Conservation (phyloP, 2,888 invertebrate species). For the Thyatira batis region DNA sequence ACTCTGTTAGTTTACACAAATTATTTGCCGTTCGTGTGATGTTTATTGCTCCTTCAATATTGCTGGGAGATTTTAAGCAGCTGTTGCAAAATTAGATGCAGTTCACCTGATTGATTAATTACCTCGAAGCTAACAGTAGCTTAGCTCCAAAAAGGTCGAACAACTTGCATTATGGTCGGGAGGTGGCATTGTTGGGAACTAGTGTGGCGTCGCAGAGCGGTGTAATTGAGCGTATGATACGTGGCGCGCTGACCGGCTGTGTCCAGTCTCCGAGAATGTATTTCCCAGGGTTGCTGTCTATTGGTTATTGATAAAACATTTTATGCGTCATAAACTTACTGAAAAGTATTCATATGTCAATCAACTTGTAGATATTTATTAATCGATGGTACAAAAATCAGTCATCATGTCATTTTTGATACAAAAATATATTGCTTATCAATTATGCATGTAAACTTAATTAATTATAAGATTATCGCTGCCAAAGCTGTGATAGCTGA, state of each 20-base stretch:
- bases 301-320: slow-evolving; percentile 9
- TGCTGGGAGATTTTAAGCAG: slow-evolving; percentile 12
- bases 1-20: slow-evolving; percentile 14
- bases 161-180: slow-evolving; percentile 24
- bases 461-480: slow-evolving; percentile 24
- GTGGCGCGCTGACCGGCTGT: slow-evolving; percentile 60
- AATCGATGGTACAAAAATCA: not conserved
- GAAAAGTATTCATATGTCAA: not conserved
- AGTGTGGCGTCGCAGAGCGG: slow-evolving; percentile 41
- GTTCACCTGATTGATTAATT: slow-evolving; percentile 33
- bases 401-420: not conserved
- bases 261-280: slow-evolving; percentile 57
- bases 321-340: not conserved
- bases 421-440: not conserved
- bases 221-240: slow-evolving; percentile 76
- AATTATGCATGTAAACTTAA: slow-evolving; percentile 21
- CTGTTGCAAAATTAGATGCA: slow-evolving; percentile 22
- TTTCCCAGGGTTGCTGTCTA: slow-evolving; percentile 48
- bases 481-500: slow-evolving; percentile 23
- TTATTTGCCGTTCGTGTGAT: slow-evolving; percentile 11
- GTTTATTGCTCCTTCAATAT: slow-evolving; percentile 3
- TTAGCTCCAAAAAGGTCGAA: slow-evolving; percentile 27
- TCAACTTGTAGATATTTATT: not conserved
- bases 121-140: slow-evolving; percentile 19
- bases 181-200: slow-evolving; percentile 25